Base-by-base conservation (phyloP, 1,140 invertebrate species). In the Bombus confusus region DNA sequence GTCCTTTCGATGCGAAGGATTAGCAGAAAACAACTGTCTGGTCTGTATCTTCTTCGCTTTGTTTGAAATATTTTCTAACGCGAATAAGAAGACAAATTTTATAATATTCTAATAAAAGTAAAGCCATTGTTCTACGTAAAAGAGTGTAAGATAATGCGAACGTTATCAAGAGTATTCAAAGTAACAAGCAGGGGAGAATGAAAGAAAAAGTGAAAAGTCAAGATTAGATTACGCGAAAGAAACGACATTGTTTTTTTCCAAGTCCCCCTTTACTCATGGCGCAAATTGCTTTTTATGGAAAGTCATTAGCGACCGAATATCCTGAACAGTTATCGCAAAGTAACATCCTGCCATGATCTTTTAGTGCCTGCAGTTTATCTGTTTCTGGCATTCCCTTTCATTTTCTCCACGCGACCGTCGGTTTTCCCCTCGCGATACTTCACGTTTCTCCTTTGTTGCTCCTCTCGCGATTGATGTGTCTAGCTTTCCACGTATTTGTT, bases 231-330 rank as follows among this genome's bases (percentile, higher is more conserved):
- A 52, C 15, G 43, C 15, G 6, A 41, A 81, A 80, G 62, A 74
- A 64, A 52, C 39, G 39, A 25, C 9, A 74, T 57, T 81, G 41
- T 57, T 72, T 73, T 59, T 72, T 25, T 15, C 41, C 43, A 52
- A 52, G 5, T 52, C 62, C 34, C 43, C n/a, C n/a, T 34, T 31
- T 75, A 25, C 41, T 41, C 34, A 59, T 64, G n/a, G 57, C 43
- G 28, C 28, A 28, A 81, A 15, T 41, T 85, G 83, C 68, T 81
- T 76, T 83, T 83, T 88, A 89, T 76, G 79, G 69, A 83, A 88
- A 80, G 68, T 83, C 41, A 88, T 88, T 88, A 86, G 62, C 75
- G 83, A 74, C 13, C 71, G 31, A 43, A 22, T 62, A n/a, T 52
- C 28, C 66, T 41, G 57, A 66, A 76, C 79, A 22, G 66, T 43